Evolutionary conservation across 2,797 vertebrate genomes (phyloP), one percentile per base, ranked within the genome.

Genomic region (Malacoctenus gilli): DNA sequence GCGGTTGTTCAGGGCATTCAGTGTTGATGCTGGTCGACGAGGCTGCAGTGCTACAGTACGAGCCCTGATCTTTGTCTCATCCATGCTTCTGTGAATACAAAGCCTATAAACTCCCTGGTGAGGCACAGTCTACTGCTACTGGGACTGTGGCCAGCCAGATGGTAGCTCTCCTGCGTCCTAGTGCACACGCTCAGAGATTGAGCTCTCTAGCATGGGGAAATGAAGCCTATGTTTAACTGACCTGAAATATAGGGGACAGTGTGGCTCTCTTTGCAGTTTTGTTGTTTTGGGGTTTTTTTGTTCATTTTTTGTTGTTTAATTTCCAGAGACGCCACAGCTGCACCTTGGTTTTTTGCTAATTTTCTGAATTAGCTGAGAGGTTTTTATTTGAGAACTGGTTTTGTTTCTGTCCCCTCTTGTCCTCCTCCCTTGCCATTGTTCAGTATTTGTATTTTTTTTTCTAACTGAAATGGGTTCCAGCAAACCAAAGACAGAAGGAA

Each of bases 141-240:
- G 67, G 74, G 76, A 77, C 76, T 68, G 81, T 63, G 70, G 72
- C 80, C 70, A 77, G 76, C 78, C 86, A 82, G 85, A 84, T 75
- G 91, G 92, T 95, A 94, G 91, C 92, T 93, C 90, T 93, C 91
- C 90, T 93, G 91, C 80, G 78, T 92, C 93, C 90, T 90, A 80
- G 86, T 91, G 90, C 94, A 94, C 85, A 88, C 70, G 80, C 82
- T 89, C 79, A 85, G 80, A 90, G 89, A 83, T 83, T 78, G 70
- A 80, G 85, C 81, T 86, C 86, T 87, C 84, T 86, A 84, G 86
- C 86, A 87, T 87, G 76, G 85, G 88, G 82, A 85, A 88, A 79
- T 70, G 56, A 90, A 91, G 85, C 87, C 88, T 89, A 80, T 71
- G 79, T 81, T 89, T 71, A 85, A 85, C 84, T 84, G 85, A 89